These are phyloP conservation scores for Alentia gelatinosa DNA, from an alignment of 2,888 invertebrate genomes.

Conservation along the genomic window DNA sequence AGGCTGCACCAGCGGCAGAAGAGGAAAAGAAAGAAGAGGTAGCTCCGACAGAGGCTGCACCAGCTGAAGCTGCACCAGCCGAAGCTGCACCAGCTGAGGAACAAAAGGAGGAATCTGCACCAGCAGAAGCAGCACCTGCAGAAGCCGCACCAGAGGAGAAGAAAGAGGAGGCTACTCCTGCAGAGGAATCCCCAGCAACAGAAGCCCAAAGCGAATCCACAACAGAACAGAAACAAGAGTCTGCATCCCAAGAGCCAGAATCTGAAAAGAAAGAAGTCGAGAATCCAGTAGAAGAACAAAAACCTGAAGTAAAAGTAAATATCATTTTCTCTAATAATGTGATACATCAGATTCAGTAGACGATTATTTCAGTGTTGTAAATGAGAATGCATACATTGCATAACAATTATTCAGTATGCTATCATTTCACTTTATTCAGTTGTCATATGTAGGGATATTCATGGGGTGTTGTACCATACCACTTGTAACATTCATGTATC, in stretches of 20 bases:
- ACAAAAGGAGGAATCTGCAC: slow-evolving; percentile 34
- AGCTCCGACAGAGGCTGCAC: not conserved
- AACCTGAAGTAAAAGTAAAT: slow-evolving; percentile 14
- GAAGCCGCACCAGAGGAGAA: not conserved
- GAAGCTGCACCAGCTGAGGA: slow-evolving; percentile 12
- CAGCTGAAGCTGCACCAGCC: not conserved
- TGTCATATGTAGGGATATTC: too few species aligned
- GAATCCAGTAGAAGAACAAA: slow-evolving; percentile 30
- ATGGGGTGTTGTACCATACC: too few species aligned
- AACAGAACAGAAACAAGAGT: not conserved
- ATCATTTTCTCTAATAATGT: too few species aligned
- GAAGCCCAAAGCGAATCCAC: not conserved
- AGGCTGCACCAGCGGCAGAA: not conserved
- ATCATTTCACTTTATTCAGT: too few species aligned
- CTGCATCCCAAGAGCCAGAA: not conserved
- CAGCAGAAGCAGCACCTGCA: slow-evolving; percentile 30
- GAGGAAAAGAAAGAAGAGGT: not conserved
- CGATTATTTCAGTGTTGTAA: too few species aligned
- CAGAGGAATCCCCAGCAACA: not conserved
- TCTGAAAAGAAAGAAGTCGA: slow-evolving; percentile 25
- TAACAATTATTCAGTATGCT: too few species aligned
- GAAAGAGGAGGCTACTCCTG: slow-evolving; percentile 8
- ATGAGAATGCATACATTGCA: too few species aligned
- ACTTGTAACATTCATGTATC: too few species aligned
- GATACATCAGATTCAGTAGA: too few species aligned